Evolutionary conservation across 2,888 invertebrate genomes (phyloP).

Genomic region (Alcis repandata): DNA sequence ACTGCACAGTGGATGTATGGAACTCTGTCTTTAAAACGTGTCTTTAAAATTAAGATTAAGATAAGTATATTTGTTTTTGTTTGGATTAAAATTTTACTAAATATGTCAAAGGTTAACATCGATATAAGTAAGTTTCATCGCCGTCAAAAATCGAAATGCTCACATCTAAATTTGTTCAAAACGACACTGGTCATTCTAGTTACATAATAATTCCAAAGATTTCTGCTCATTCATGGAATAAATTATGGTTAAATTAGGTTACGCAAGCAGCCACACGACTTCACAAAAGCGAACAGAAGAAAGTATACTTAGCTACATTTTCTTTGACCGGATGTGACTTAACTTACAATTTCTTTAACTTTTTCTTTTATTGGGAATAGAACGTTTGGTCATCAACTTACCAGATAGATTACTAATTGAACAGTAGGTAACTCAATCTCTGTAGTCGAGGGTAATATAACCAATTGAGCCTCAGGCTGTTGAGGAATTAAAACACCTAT

Average conservation of each 20-base stretch:
- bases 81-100: too few relatives aligned
- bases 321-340: not conserved
- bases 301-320: not conserved
- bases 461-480: too few relatives aligned
- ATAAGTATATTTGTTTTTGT: too few relatives aligned
- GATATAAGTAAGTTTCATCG: too few relatives aligned
- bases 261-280: slow-evolving; percentile 8
- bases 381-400: not conserved
- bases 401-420: not conserved
- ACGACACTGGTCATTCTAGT: slow-evolving; percentile 8
- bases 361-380: not conserved
- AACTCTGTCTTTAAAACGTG: too few relatives aligned
- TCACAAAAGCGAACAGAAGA: not conserved
- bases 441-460: too few relatives aligned
- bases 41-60: too few relatives aligned
- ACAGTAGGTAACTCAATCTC: too few relatives aligned
- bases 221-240: slow-evolving; percentile 27
- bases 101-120: too few relatives aligned
- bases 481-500: too few relatives aligned
- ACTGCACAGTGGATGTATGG: not conserved
- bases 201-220: slow-evolving; percentile 20
- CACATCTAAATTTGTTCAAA: not conserved
- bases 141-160: not conserved
- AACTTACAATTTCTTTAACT: not conserved
- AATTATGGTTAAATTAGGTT: slow-evolving; percentile 23